Percentiles rank a stretch among this genome's conserved stretches.
phyloP scores from a whole-genome alignment of 2,797 vertebrate species.

The Pachyuromys duprasi region DNA sequence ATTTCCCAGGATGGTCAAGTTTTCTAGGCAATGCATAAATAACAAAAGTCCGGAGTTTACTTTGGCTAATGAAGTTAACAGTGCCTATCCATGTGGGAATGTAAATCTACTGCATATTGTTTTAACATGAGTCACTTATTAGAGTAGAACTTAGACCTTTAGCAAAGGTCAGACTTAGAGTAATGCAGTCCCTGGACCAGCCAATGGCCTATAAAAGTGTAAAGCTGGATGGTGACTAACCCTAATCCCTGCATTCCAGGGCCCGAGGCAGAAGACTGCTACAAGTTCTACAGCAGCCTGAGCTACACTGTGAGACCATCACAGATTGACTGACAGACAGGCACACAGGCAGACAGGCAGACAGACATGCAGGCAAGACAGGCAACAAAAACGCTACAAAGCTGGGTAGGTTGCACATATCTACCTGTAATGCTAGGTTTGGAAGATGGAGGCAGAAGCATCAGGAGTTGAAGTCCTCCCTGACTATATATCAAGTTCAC shows the following conservation, averaged over 20 bases:
- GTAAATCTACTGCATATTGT: conserved; percentile 45
- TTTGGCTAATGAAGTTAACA: conserved; percentile 26
- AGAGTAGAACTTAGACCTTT: not conserved
- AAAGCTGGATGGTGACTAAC: not conserved
- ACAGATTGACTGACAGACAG: not conserved
- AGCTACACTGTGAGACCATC: not conserved
- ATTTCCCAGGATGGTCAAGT: conserved; percentile 52
- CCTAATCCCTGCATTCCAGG: no score
- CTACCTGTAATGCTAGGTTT: not conserved
- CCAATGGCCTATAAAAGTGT: not conserved
- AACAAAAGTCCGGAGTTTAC: conserved; percentile 7
- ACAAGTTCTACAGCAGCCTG: not conserved
- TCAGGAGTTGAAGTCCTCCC: not conserved
- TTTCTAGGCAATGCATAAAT: conserved; percentile 52
- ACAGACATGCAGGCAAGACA: no score
- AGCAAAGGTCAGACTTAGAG: not conserved
- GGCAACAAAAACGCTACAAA: not conserved
- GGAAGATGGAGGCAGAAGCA: not conserved
- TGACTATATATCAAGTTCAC: not conserved
- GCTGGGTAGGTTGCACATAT: not conserved
- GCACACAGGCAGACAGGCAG: not conserved
- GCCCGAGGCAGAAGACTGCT: not conserved
- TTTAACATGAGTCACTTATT: conserved; percentile 47
- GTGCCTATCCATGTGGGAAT: not conserved
- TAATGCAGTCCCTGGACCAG: not conserved